Conservation (phyloP, 2,888 invertebrate species). For the Eupithecia subfuscata region DNA sequence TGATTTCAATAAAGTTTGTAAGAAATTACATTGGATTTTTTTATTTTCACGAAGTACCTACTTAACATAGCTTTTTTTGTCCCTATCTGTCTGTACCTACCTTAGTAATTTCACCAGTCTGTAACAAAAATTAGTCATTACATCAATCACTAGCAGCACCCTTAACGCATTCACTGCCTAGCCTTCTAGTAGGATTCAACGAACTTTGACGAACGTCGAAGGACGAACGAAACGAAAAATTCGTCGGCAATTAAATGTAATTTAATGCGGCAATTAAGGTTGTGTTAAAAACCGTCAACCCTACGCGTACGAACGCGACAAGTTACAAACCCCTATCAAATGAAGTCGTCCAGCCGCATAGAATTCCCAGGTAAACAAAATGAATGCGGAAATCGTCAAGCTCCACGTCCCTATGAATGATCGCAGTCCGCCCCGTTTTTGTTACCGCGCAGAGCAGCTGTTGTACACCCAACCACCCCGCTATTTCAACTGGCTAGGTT, state of each 20-base stretch:
- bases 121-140: not conserved
- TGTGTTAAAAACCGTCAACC: not conserved
- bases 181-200: too few species aligned
- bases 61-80: too few species aligned
- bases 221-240: too few species aligned
- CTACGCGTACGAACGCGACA: not conserved
- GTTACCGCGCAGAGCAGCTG: constrained; percentile 58
- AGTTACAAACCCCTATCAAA: constrained; percentile 7
- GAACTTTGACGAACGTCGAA: too few species aligned
- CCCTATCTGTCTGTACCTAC: too few species aligned
- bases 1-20: constrained; percentile 84
- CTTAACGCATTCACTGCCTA: not conserved
- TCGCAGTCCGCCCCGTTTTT: constrained; percentile 64
- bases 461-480: constrained; percentile 64
- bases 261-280: too few species aligned
- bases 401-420: constrained; percentile 72
- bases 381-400: constrained; percentile 71
- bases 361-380: constrained; percentile 44
- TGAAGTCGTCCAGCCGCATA: constrained; percentile 10
- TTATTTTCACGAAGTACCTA: not conserved
- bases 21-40: constrained; percentile 59
- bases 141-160: not conserved
- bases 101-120: not conserved
- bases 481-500: constrained; percentile 76
- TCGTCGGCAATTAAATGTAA: too few species aligned